Base-by-base conservation (phyloP, 2,797 vertebrate species). In the Staurois parvus region DNA sequence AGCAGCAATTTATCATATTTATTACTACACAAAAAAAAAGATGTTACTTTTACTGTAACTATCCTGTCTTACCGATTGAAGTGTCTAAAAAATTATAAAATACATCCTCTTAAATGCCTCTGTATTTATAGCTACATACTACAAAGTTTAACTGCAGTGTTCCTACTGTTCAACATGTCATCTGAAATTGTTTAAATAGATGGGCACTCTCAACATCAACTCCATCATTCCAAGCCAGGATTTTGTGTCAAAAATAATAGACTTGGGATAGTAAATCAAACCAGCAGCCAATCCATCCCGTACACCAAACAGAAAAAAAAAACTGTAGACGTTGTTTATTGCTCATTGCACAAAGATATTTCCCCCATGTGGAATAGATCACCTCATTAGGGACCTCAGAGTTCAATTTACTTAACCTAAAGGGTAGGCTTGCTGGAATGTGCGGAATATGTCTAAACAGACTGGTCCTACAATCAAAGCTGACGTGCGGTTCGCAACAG, bases 401-500 rank as follows among this genome's bases (percentile, higher is more conserved):
- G 80, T 74, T 82, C 80, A 82, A 82, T 82, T 82, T 74, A 74
- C 80, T 82, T 83, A 83, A 75, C 72, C 72, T 66, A 75, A 42
- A 75, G 81, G 72, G 69, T 40, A 73, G 21, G 69, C n/a, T 32
- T 29, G 21, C 59, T 21, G 80, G 80, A 64, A 82, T 82, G 80
- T 74, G 70, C 70, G 26, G 17, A 59, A 72, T 10, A 37, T 7
- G 10, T 32, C 67, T 37, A 40, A 72, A 72, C 79, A 81, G 28
- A 66, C 45, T 62, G 24, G 42, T 32, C 48, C 24, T 40, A 80
- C 66, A 69, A 69, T 56, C 66, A 70, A 45, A 52, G 66, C 24
- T 13, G 66, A 80, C 32, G 15, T 80, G 64, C 64, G 2, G n/a
- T 24, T 21, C 26, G 28, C 66, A 48, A 56, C 66, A 70, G 29